These are phyloP conservation scores for Petaurus breviceps DNA, from an alignment of 2,113 vertebrate genomes.

Conservation along the genomic window DNA sequence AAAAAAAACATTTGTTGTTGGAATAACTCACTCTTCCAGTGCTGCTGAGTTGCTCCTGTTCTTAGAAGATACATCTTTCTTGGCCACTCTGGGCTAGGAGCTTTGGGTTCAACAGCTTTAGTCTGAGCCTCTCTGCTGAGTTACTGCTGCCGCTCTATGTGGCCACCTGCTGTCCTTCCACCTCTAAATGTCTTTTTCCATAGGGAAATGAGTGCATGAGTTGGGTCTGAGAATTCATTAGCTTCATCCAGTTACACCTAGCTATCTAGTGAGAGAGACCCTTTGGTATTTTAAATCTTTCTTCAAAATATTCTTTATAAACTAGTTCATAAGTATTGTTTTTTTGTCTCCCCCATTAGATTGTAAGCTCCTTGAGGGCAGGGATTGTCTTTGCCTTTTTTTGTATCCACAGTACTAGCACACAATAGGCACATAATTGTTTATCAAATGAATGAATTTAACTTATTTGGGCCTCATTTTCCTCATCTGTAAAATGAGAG, in stretches of 20 bases:
- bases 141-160: not conserved
- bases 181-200: not conserved
- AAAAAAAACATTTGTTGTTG: not conserved
- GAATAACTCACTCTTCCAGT: not conserved
- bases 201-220: not conserved
- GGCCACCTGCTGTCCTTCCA: not conserved
- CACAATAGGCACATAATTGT: not conserved
- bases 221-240: not conserved
- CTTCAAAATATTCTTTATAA: not conserved
- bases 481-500: constrained; percentile 20
- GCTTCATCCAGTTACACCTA: not conserved
- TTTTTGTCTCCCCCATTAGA: not conserved
- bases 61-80: not conserved
- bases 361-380: not conserved
- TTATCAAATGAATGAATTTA: not conserved
- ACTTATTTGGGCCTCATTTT: constrained; percentile 8
- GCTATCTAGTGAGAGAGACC: not conserved
- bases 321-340: not conserved
- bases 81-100: not conserved
- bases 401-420: not conserved
- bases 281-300: not conserved
- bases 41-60: not conserved
- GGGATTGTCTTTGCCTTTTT: not conserved
- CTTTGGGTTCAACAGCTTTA: not conserved
- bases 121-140: not conserved